These are phyloP conservation scores for Caranx melampygus DNA, from an alignment of 2,113 vertebrate species.

Conservation along the genomic window DNA sequence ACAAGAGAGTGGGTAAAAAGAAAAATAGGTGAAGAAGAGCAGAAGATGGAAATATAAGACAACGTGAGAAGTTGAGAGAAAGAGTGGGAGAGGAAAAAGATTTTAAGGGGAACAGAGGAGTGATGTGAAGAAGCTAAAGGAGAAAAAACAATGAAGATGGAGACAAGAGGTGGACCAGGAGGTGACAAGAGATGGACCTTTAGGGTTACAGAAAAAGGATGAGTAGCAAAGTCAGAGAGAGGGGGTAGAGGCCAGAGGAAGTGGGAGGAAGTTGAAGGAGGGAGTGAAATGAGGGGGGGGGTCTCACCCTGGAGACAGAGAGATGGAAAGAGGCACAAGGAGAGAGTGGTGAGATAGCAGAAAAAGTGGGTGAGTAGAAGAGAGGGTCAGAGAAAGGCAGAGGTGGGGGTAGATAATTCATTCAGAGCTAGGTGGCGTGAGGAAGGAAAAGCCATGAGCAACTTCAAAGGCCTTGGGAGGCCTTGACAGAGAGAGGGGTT, in stretches of 20 bases:
- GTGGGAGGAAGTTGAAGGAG: slow-evolving; percentile 40
- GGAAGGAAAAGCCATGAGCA: slow-evolving; percentile 72
- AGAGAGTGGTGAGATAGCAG: slow-evolving; percentile 46
- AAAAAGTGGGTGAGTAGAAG: slow-evolving; percentile 41
- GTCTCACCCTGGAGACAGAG: slow-evolving; percentile 28
- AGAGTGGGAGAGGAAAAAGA: slow-evolving; percentile 35
- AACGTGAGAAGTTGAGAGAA: slow-evolving; percentile 44
- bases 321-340: slow-evolving; percentile 19
- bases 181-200: not conserved
- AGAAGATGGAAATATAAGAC: slow-evolving; percentile 28
- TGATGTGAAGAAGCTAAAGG: slow-evolving; percentile 17
- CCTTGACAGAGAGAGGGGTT: slow-evolving; percentile 69
- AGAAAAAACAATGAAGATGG: slow-evolving; percentile 13
- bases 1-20: slow-evolving; percentile 40
- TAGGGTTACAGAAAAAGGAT: slow-evolving; percentile 22
- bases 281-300: slow-evolving; percentile 9
- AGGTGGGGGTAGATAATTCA: slow-evolving; percentile 64
- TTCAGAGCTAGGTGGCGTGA: slow-evolving; percentile 59
- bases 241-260: slow-evolving; percentile 26
- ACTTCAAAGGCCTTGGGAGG: slow-evolving; percentile 78
- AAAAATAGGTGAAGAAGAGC: slow-evolving; percentile 33
- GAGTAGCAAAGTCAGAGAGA: slow-evolving; percentile 18
- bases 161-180: not conserved
- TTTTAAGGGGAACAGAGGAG: slow-evolving; percentile 25
- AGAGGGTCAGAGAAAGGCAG: slow-evolving; percentile 46